A percentile compares a stretch with the other conserved stretches of the same genome.
These are phyloP conservation scores for Mesoligia furuncula DNA, from an alignment of 2,888 invertebrate species.

Conservation along the genomic window DNA sequence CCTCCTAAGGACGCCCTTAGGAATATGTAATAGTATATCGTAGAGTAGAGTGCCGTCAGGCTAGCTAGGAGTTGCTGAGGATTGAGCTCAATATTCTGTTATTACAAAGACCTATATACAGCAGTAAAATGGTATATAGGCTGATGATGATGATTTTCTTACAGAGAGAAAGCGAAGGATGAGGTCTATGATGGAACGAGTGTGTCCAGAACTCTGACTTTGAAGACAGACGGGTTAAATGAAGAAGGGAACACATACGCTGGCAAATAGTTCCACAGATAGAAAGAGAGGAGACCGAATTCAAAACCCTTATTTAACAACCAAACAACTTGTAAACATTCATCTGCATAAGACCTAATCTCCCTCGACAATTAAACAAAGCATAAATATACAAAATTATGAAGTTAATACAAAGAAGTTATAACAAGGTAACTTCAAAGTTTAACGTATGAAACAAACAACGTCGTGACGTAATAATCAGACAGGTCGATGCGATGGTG, in stretches of 20 bases:
- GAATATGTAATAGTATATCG: constrained; percentile 2
- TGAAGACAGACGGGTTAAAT: background rate
- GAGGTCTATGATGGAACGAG: background rate
- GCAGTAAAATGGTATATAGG: background rate
- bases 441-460: constrained; percentile 25
- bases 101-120: too few relatives aligned
- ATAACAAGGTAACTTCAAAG: constrained; percentile 25
- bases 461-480: constrained; percentile 46
- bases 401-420: constrained; percentile 17
- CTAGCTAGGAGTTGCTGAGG: background rate
- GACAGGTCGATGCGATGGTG: constrained; percentile 50
- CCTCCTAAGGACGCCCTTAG: background rate
- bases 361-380: background rate
- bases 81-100: background rate
- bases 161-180: background rate
- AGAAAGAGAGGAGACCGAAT: background rate
- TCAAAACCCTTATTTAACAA: background rate
- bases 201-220: background rate
- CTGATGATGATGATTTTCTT: background rate
- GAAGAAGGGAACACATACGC: background rate
- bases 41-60: too few relatives aligned
- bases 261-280: background rate
- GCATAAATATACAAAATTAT: background rate
- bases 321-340: background rate
- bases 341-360: background rate